Evolutionary conservation across 2,113 vertebrate species (phyloP).

Genomic region (Gymnobelideus leadbeateri): DNA sequence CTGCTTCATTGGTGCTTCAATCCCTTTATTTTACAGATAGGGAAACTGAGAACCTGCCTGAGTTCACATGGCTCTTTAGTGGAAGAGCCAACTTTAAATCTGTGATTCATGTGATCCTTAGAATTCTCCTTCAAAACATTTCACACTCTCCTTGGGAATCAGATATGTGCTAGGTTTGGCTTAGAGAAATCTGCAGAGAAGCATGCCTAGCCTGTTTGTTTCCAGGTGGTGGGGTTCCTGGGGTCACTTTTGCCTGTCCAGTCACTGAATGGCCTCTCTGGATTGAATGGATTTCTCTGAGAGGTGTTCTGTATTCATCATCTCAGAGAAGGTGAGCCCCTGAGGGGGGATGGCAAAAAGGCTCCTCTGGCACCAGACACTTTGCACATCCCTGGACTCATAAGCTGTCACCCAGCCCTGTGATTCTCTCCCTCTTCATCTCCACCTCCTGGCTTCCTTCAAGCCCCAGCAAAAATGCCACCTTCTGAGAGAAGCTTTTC

Average conservation of each 20-base stretch:
- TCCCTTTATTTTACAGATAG: background rate
- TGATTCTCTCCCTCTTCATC: background rate
- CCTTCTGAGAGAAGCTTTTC: background rate
- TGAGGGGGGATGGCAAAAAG: background rate
- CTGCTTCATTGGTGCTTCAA: background rate
- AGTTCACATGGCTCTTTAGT: background rate
- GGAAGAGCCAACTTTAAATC: background rate
- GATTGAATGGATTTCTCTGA: background rate
- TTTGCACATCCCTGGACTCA: background rate
- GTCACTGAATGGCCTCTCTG: background rate
- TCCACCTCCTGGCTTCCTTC: background rate
- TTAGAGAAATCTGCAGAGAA: background rate
- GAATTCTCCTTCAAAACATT: background rate
- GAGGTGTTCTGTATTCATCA: background rate
- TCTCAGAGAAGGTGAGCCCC: background rate
- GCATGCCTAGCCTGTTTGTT: background rate
- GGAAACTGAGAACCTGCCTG: background rate
- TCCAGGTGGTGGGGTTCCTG: background rate
- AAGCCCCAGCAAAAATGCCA: background rate
- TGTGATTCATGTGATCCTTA: background rate
- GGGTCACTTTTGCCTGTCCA: background rate
- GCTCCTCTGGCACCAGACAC: background rate
- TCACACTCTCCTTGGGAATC: background rate
- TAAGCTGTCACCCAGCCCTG: background rate
- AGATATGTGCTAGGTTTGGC: background rate